Percentiles rank a stretch among this genome's conserved stretches.
phyloP scores from a whole-genome alignment of 2,113 vertebrate genomes.

The Seriola dumerili region DNA sequence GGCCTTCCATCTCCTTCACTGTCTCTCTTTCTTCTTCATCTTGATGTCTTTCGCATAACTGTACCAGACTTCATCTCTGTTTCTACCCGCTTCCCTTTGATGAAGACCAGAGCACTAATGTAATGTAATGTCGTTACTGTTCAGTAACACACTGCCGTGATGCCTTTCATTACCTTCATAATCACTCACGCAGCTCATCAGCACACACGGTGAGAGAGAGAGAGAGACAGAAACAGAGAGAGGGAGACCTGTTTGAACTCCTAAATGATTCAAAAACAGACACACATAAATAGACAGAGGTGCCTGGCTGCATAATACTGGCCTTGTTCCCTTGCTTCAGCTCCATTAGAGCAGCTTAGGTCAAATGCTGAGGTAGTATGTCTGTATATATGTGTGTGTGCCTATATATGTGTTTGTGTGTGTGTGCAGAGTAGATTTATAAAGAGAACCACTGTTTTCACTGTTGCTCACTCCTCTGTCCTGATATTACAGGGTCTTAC shows the following conservation, averaged over 20 bases:
- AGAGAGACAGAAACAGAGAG: slow-evolving; percentile 5
- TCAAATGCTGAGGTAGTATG: slow-evolving; percentile 36
- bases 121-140: slow-evolving; percentile 72
- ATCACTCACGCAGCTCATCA: slow-evolving; percentile 72
- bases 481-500: slow-evolving; percentile 40
- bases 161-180: slow-evolving; percentile 77
- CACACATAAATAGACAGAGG: slow-evolving; percentile 65
- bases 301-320: slow-evolving; percentile 60
- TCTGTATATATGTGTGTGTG: slow-evolving; percentile 21
- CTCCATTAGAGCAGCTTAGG: slow-evolving; percentile 34
- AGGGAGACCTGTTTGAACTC: slow-evolving; percentile 43
- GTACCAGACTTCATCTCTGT: slow-evolving; percentile 37
- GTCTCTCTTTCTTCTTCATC: neutral
- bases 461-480: slow-evolving; percentile 22
- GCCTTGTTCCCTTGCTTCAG: slow-evolving; percentile 61
- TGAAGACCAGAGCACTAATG: slow-evolving; percentile 73
- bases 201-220: slow-evolving; percentile 14
- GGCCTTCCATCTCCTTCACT: slow-evolving; percentile 21
- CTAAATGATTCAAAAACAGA: slow-evolving; percentile 61
- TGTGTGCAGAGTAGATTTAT: slow-evolving; percentile 45
- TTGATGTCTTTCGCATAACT: slow-evolving; percentile 21
- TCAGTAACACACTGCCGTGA: slow-evolving; percentile 64
- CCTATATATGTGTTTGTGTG: neutral
- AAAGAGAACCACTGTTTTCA: slow-evolving; percentile 67
- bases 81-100: slow-evolving; percentile 60